These are phyloP conservation scores for Adelphocoris suturalis DNA, from an alignment of 2,888 invertebrate species.

Conservation along the genomic window DNA sequence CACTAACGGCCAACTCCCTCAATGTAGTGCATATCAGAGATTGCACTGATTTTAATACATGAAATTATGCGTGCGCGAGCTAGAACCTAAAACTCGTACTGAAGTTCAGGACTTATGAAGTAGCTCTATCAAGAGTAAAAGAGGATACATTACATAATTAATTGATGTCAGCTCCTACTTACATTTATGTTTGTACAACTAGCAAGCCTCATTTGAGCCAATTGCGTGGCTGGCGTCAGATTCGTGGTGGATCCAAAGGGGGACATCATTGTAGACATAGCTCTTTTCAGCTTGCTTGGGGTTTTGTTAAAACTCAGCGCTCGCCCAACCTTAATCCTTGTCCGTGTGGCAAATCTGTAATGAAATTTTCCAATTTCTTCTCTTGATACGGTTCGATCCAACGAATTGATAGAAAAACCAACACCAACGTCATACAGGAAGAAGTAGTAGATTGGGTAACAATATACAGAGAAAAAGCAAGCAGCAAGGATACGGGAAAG, in stretches of 20 bases:
- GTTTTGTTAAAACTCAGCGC: slow-evolving; percentile 98
- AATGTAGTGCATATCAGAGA: too few relatives aligned
- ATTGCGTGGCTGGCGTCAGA: slow-evolving; percentile 89
- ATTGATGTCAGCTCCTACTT: slow-evolving; percentile 78
- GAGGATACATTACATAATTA: not conserved
- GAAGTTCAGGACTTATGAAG: too few relatives aligned
- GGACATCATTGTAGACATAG: slow-evolving; percentile 96
- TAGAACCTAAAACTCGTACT: too few relatives aligned
- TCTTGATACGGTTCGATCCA: not conserved
- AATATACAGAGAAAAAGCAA: not conserved
- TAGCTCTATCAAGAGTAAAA: too few relatives aligned
- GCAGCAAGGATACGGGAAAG: not conserved
- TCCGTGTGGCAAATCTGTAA: slow-evolving; percentile 86
- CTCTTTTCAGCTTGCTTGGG: slow-evolving; percentile 94
- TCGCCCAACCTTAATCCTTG: slow-evolving; percentile 92
- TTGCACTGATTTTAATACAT: too few relatives aligned
- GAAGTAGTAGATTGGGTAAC: not conserved
- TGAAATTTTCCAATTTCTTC: slow-evolving; percentile 49
- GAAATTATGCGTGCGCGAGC: too few relatives aligned
- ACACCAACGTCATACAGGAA: not conserved
- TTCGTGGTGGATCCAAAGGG: slow-evolving; percentile 93
- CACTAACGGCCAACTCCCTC: too few relatives aligned
- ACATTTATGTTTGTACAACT: slow-evolving; percentile 93
- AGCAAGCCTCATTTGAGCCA: slow-evolving; percentile 91
- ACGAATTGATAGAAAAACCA: not conserved